phyloP scores from a whole-genome alignment of 2,113 vertebrate genomes.

The Ceuthmochares aereus region DNA sequence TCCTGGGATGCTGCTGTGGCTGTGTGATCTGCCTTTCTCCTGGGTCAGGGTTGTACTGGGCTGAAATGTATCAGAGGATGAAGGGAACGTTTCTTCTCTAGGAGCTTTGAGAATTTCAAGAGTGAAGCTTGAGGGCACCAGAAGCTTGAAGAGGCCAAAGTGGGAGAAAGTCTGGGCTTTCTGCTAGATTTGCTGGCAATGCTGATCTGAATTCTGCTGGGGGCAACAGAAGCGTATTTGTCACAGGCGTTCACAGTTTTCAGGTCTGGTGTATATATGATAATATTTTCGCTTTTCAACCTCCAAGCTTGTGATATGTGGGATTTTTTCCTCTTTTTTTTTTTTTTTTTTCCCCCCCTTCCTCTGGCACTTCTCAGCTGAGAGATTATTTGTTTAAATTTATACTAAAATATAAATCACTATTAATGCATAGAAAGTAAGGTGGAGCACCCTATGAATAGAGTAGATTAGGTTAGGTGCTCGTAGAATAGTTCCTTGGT shows the following conservation, averaged over 20 bases:
- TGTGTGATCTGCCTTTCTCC: not conserved
- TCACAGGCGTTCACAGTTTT: not conserved
- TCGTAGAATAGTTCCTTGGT: not conserved
- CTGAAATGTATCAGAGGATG: not conserved
- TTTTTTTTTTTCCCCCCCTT: too few species aligned
- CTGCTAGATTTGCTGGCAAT: not conserved
- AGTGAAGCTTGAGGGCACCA: not conserved
- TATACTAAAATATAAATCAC: not conserved
- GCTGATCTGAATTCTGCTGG: not conserved
- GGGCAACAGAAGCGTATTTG: not conserved
- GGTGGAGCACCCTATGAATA: not conserved
- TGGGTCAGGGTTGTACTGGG: not conserved
- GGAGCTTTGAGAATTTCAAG: not conserved
- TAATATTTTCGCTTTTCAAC: not conserved
- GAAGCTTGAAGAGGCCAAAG: not conserved
- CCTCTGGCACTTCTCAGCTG: not conserved
- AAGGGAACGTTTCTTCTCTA: not conserved
- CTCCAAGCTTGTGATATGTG: not conserved
- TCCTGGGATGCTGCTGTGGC: not conserved
- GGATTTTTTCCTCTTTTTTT: too few species aligned
- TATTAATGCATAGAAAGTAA: slow-evolving; percentile 12
- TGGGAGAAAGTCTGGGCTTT: not conserved
- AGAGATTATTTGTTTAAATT: slow-evolving; percentile 48
- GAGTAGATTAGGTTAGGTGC: not conserved
- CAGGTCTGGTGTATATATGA: not conserved